phyloP scores from a whole-genome alignment of 2,888 invertebrate species.

The Hyposoter didymator region DNA sequence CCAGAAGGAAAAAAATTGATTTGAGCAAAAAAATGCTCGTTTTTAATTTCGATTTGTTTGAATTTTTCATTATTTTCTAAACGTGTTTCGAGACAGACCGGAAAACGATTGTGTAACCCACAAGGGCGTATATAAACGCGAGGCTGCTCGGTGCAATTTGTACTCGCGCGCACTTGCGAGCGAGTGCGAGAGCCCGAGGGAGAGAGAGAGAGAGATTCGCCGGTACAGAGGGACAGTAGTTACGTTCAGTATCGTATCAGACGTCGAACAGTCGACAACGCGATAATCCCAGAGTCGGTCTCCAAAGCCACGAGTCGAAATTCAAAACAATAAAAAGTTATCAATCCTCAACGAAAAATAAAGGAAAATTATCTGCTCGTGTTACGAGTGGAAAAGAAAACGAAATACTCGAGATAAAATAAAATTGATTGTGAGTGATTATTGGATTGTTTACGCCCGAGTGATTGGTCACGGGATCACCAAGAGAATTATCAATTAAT shows the following conservation, averaged over 20 bases:
- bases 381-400: not conserved
- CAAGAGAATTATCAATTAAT: not conserved
- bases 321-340: conserved; percentile 16
- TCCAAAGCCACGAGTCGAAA: conserved; percentile 24
- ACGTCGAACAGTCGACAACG: conserved; percentile 56
- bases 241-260: conserved; percentile 62
- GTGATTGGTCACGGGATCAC: not conserved
- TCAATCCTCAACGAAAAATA: not conserved
- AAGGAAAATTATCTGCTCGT: not conserved
- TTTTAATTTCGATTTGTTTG: conserved; percentile 1
- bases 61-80: conserved; percentile 3
- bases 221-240: conserved; percentile 51
- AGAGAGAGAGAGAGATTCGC: conserved; percentile 33
- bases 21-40: not conserved
- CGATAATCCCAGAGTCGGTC: conserved; percentile 17
- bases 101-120: conserved; percentile 3
- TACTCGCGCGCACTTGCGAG: conserved; percentile 37
- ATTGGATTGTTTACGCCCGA: not conserved
- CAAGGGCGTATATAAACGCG: conserved; percentile 33
- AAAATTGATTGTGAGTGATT: not conserved
- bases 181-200: not conserved
- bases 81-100: conserved; percentile 11
- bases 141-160: conserved; percentile 36
- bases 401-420: not conserved
- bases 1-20: not conserved